Evolutionary conservation across 2,113 vertebrate species (phyloP).

Genomic region (Podarcis cretensis): DNA sequence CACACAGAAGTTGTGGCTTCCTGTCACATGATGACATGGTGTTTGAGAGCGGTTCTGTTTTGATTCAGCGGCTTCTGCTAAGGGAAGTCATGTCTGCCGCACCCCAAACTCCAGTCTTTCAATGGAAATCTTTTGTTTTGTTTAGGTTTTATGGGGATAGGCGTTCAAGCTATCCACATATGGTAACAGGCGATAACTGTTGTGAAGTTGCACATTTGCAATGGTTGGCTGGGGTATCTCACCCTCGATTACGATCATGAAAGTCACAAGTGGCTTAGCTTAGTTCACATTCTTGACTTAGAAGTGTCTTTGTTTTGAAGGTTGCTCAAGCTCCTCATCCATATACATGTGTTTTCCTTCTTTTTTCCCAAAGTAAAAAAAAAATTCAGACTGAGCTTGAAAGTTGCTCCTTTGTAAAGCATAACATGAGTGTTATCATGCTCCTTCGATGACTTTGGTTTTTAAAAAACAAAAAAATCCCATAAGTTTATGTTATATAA

Average conservation of each 20-base stretch:
- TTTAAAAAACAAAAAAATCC: not conserved
- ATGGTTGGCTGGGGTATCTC: not conserved
- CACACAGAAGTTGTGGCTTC: conserved; percentile 86
- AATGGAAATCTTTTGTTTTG: not conserved
- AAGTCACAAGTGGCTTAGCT: not conserved
- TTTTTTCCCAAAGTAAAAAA: not conserved
- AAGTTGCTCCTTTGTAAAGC: not conserved
- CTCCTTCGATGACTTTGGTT: too few relatives aligned
- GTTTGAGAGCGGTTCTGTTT: conserved; percentile 3
- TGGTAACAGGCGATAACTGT: not conserved
- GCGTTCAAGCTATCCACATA: not conserved
- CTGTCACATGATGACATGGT: conserved; percentile 72
- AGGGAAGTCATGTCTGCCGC: not conserved
- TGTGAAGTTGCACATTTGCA: not conserved
- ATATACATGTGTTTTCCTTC: not conserved
- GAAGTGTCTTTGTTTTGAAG: not conserved
- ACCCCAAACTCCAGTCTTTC: not conserved
- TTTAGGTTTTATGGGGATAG: not conserved
- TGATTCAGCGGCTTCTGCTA: conserved; percentile 26
- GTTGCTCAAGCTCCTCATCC: not conserved
- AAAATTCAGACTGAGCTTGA: not conserved
- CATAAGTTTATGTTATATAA: not conserved
- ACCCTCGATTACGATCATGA: not conserved
- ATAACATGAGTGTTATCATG: not conserved
- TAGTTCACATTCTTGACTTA: not conserved